Evolutionary conservation across 2,113 vertebrate species (phyloP), one percentile per base, ranked within the genome.

Genomic region (Aptenodytes patagonicus): DNA sequence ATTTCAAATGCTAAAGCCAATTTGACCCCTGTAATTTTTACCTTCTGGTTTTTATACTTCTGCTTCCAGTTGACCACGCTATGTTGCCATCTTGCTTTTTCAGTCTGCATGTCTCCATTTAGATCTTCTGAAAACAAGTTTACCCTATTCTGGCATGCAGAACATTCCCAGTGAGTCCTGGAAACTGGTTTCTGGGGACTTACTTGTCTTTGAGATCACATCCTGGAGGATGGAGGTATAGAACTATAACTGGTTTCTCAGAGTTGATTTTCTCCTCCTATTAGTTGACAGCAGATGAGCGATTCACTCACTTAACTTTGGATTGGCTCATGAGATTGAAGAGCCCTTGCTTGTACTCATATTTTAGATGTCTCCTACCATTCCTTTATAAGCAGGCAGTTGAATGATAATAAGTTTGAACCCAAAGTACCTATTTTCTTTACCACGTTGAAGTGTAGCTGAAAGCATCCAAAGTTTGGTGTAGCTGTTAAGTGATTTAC

Each of bases 251-350:
- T 97, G 83, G 34, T 94, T 97, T 97, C 79, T 93, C 77, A 76
- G 89, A 87, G 77, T 58, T 96, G 70, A 94, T 95, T 97, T 95
- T 95, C 61, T 96, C 44, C 25, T 79, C 66, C 60, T 93, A 80
- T 97, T 96, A 95, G 82, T 62, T 93, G 89, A 83, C 29, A 7
- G 8, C 57, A 88, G 85, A 69, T 93, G 84, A 94, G 76, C 0
- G 2, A 94, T 91, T 97, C 94, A 96, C 38, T 94, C 86, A 68
- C 73, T 96, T 85, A 96, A 71, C 73, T 96, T 90, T 79, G 88
- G 86, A 94, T 89, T 93, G 96, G 73, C 60, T 91, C 70, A 19
- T 66, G 78, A 92, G 92, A 94, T 96, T 96, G 72, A 97, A 96
- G 62, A 93, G 64, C 54, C 49, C 8, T 62, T 89, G 14, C 82